Conservation (phyloP, 2,797 vertebrate genomes). For the Gallinago nigripennis region DNA sequence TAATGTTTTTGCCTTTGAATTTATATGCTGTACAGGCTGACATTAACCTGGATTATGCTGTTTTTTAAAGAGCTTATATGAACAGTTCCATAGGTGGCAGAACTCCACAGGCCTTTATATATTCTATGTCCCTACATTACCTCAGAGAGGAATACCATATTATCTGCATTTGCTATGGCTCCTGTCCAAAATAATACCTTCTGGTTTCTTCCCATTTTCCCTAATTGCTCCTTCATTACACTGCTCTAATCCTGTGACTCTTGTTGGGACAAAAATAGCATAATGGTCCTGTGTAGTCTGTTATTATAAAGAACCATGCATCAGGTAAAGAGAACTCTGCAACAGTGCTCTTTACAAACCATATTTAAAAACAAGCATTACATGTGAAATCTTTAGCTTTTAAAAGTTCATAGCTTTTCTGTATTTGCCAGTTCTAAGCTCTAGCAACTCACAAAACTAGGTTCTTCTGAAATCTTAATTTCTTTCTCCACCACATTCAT, state of each 20-base stretch:
- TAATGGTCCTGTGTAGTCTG: background rate
- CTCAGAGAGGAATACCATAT: background rate
- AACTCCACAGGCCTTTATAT: background rate
- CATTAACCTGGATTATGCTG: background rate
- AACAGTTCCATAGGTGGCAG: background rate
- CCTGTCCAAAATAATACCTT: background rate
- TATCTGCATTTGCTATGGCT: background rate
- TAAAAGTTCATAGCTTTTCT: background rate
- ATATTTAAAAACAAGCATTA: background rate
- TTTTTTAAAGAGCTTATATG: background rate
- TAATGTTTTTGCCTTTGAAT: background rate
- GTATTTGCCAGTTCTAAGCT: background rate
- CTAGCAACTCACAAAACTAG: background rate
- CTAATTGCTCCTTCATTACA: background rate
- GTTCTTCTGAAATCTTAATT: background rate
- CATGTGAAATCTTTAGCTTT: background rate
- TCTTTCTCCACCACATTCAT: background rate
- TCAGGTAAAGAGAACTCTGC: background rate
- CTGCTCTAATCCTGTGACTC: background rate
- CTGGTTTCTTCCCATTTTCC: background rate
- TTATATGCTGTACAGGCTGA: background rate
- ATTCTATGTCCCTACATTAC: background rate
- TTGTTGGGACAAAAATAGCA: background rate
- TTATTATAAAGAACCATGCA: background rate
- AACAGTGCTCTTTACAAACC: background rate